Percentiles rank a stretch among this genome's conserved stretches.
Conservation (phyloP, 2,888 invertebrate species). For the Thymelicus acteon region DNA sequence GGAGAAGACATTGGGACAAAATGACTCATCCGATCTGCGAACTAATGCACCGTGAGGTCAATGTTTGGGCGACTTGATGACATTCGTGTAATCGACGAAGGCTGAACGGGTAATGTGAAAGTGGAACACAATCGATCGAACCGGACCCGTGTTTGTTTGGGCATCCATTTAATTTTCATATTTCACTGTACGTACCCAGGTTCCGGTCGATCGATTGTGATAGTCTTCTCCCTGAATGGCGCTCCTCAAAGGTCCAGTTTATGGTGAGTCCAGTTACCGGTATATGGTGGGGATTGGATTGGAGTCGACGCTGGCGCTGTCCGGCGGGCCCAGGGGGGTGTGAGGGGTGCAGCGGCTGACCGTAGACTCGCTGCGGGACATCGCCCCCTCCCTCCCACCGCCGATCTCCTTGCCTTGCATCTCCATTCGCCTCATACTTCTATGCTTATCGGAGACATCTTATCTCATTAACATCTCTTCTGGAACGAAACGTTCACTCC, state of each 20-base stretch:
- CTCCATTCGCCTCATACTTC: slow-evolving; percentile 79
- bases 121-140: slow-evolving; percentile 42
- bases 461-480: slow-evolving; percentile 77
- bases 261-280: slow-evolving; percentile 86
- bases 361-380: slow-evolving; percentile 91
- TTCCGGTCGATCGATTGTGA: slow-evolving; percentile 40
- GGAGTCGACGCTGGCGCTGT: slow-evolving; percentile 94
- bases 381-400: slow-evolving; percentile 70
- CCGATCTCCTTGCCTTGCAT: slow-evolving; percentile 65
- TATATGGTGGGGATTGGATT: slow-evolving; percentile 94
- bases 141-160: slow-evolving; percentile 3
- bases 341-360: slow-evolving; percentile 84
- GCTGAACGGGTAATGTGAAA: slow-evolving; percentile 9
- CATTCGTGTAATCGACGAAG: slow-evolving; percentile 42
- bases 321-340: slow-evolving; percentile 81
- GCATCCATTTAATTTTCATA: background rate
- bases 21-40: slow-evolving; percentile 43
- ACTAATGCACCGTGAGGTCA: slow-evolving; percentile 42
- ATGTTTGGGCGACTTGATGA: slow-evolving; percentile 32
- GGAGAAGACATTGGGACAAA: slow-evolving; percentile 62
- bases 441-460: slow-evolving; percentile 77
- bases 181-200: slow-evolving; percentile 36
- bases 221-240: slow-evolving; percentile 66
- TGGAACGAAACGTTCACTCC: slow-evolving; percentile 72
- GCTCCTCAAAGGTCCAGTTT: slow-evolving; percentile 51